A percentile compares a stretch with the other conserved stretches of the same genome.
These are phyloP conservation scores for Bos indicus DNA, from an alignment of 2,113 vertebrate species.

Conservation along the genomic window DNA sequence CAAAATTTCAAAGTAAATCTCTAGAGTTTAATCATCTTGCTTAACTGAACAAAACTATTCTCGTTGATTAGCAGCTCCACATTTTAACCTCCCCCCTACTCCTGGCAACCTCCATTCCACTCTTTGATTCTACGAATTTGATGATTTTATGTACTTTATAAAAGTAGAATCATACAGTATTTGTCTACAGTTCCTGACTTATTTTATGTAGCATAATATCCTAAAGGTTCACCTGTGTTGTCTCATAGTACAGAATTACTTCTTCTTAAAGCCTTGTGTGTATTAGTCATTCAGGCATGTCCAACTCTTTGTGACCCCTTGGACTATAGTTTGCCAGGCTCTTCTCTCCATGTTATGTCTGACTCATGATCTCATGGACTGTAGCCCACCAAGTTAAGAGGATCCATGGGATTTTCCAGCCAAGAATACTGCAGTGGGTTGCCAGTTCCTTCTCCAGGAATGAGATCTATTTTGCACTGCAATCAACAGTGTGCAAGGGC, in stretches of 20 bases:
- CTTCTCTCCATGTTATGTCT: not conserved
- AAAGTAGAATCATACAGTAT: not conserved
- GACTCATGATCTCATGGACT: not conserved
- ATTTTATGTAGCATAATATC: not conserved
- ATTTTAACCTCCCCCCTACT: not conserved
- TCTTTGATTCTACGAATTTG: not conserved
- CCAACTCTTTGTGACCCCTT: not conserved
- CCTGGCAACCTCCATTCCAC: not conserved
- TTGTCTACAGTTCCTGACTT: not conserved
- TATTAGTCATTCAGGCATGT: not conserved
- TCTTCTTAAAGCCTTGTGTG: not conserved
- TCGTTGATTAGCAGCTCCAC: not conserved
- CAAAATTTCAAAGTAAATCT: not conserved
- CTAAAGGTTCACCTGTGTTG: not conserved
- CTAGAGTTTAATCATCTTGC: not conserved
- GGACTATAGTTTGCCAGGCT: not conserved
- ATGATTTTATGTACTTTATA: not conserved
- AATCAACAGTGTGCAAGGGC: not conserved
- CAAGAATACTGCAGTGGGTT: not conserved
- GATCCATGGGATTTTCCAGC: not conserved
- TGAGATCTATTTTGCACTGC: not conserved
- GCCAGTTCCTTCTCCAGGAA: not conserved
- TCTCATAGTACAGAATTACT: not conserved
- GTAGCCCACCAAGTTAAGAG: not conserved
- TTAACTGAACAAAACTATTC: not conserved